Base-by-base conservation (phyloP, 2,888 invertebrate genomes). In the Azorinus chamasolen region DNA sequence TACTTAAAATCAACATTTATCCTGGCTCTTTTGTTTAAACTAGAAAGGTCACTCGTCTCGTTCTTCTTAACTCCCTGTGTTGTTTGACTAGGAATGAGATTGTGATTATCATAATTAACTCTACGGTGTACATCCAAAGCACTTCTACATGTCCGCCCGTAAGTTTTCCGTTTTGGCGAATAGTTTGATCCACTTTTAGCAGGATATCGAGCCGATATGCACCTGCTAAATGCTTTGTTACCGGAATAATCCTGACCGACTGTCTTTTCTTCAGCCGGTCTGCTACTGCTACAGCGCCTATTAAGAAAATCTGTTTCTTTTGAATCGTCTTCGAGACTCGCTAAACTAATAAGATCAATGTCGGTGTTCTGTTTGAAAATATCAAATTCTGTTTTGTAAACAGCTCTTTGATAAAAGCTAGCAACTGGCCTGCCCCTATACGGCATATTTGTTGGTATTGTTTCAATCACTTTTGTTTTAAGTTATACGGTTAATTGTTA, bases 301-400 rank as follows among this genome's bases (percentile, higher is more conserved):
- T 10, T 32, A 32, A 32, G 32, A 32, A 32, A 32, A 32, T 32
- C 32, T 32, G 10, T 6, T 32, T 32, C 32, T 10, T 32, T 32
- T 10, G 22, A n/a, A 16, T 69, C 48, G 4, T 78, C 72, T 5
- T 78, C 72, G 41, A 55, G 72, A 55, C 78, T 78, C 10, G 69
- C 41, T 32, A 78, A 54, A 65, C 78, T 78, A 22, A 78, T 78
- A 18, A 78, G 57, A 25, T 78, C 78, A 41, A 78, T 61, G 45
- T 78, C 72, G 22, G 55, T 78, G 64, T 72, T 72, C 48, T 69
- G 58, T 65, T 78, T 78, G 45, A 78, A 78, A 54, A 78, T 66
- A 72, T 78, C 78, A 57, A 78, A 78, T 64, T 78, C 78, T 61
- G 78, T 78, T 78, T 78, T 78, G 65, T 78, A 78, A 65, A 69